Evolutionary conservation across 2,113 vertebrate genomes (phyloP), one percentile per base, ranked within the genome.

Genomic region (Pitta sordida): DNA sequence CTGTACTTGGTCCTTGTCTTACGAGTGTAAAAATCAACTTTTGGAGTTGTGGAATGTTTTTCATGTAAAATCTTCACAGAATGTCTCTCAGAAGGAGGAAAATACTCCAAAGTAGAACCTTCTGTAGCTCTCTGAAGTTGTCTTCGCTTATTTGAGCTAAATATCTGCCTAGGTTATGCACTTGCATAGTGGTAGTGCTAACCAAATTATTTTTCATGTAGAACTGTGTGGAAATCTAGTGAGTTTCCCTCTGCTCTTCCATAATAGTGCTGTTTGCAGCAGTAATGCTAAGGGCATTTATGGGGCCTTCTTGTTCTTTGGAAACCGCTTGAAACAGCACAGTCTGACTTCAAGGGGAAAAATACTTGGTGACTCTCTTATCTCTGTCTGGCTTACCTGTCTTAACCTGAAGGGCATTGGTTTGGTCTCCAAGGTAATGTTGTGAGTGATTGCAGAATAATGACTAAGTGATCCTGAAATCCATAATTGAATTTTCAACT

Each of bases 291-390:
- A 43, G 12, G 48, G 39, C 7, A 1, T 65, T 68, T 73, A 2
- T 34, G 39, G 34, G 29, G 34, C 44, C 27, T 68, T 49, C 24
- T 56, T 1, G 3, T 58, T 83, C 22, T 67, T 90, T 43, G 51
- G 68, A 77, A 74, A 27, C 17, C 51, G 20, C 11, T 59, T 90
- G 65, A 56, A 63, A 71, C 22, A 21, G 3, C 7, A 9, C 30
- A 29, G 27, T 41, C 37, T 58, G 34, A 34, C 51, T 77, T 73
- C 32, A 37, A 51, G 20, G 83, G 32, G 37, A 56, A 83, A 19
- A 83, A n/a, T 69, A 67, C 18, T 44, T 0, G 0, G 1, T 15
- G 7, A 32, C 14, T 49, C 23, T 36, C 19, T 1, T 3, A 21
- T 27, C 29, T 81, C 11, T n/a, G 27, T 70, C 30, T 79, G 46